Conservation (phyloP, 2,797 vertebrate genomes). For the Streptopelia turtur region DNA sequence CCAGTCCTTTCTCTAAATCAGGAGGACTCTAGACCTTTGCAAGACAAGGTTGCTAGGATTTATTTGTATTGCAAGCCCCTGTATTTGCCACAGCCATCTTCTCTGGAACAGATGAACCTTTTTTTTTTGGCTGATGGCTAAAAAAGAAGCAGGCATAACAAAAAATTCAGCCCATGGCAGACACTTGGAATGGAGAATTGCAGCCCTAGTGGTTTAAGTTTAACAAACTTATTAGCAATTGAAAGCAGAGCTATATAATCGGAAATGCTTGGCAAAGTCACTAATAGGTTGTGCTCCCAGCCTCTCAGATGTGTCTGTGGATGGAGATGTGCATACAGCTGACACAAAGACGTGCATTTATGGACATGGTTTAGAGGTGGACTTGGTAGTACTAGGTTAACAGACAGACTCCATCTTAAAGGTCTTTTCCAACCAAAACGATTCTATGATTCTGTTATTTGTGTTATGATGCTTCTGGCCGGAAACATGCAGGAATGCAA, state of each 20-base stretch:
- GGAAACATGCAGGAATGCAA: neutral
- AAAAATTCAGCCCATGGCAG: slow-evolving; percentile 48
- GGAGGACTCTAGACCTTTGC: neutral
- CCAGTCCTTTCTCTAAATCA: neutral
- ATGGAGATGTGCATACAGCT: neutral
- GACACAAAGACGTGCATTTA: neutral
- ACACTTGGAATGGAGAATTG: slow-evolving; percentile 48
- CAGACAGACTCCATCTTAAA: too few relatives aligned
- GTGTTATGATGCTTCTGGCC: neutral
- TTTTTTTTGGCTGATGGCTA: neutral
- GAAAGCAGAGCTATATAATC: slow-evolving; percentile 67
- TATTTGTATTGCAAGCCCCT: neutral
- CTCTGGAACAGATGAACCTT: slow-evolving; percentile 8
- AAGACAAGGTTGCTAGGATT: neutral
- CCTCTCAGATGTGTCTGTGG: neutral
- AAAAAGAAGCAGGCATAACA: neutral
- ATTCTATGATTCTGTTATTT: neutral
- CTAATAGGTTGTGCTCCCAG: slow-evolving; percentile 52
- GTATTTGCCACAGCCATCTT: neutral
- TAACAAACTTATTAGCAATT: slow-evolving; percentile 65
- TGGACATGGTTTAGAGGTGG: too few relatives aligned
- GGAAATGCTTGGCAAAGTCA: slow-evolving; percentile 57
- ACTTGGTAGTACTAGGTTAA: too few relatives aligned
- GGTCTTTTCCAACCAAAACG: too few relatives aligned
- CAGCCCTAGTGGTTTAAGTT: slow-evolving; percentile 60